Conservation (phyloP, 2,888 invertebrate species). For the Dryomyza anilis region DNA sequence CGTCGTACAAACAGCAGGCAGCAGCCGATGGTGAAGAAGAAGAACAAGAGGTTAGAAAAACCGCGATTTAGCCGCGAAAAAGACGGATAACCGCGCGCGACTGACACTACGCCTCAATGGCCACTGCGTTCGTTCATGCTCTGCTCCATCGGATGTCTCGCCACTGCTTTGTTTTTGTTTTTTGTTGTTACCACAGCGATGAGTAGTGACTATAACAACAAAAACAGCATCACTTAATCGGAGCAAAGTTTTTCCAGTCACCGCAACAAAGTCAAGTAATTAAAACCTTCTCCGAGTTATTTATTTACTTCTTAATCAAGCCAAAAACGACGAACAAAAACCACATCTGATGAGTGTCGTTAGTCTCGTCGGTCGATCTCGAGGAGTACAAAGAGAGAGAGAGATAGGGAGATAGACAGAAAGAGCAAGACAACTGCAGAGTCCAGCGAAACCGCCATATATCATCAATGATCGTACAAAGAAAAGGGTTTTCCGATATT, state of each 20-base stretch:
- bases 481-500: too few relatives aligned
- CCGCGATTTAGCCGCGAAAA: conserved; percentile 37
- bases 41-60: conserved; percentile 22
- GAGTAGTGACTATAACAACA: conserved; percentile 7
- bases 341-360: too few relatives aligned
- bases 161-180: conserved; percentile 26
- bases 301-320: conserved; percentile 51
- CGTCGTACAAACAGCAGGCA: background rate
- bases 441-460: too few relatives aligned
- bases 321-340: conserved; percentile 34
- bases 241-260: conserved; percentile 27
- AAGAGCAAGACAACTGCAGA: too few relatives aligned
- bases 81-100: conserved; percentile 32
- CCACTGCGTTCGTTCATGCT: conserved; percentile 20
- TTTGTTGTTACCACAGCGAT: conserved; percentile 13
- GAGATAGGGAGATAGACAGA: background rate
- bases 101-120: conserved; percentile 37
- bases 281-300: conserved; percentile 27
- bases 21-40: background rate
- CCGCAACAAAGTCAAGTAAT: conserved; percentile 24
- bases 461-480: too few relatives aligned
- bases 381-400: background rate
- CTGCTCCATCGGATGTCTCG: conserved; percentile 10
- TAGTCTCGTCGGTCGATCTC: too few relatives aligned
- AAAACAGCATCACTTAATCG: conserved; percentile 20